Evolutionary conservation across 2,113 vertebrate genomes (phyloP).

Genomic region (Oryzias curvinotus): DNA sequence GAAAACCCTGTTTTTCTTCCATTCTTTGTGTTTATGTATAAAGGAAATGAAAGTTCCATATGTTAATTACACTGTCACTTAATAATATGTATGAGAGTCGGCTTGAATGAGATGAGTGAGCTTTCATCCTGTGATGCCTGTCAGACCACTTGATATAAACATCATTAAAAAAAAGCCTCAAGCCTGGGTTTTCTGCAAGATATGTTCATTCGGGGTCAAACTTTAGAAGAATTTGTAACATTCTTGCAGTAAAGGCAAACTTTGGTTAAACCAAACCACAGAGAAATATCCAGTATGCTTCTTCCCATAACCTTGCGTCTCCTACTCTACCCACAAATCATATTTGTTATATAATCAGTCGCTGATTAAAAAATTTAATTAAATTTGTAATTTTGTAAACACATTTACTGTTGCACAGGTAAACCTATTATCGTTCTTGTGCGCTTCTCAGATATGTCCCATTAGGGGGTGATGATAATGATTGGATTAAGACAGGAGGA

Average conservation of each 20-base stretch:
- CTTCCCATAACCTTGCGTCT: neutral
- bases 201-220: slow-evolving; percentile 20
- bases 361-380: slow-evolving; percentile 1
- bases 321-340: slow-evolving; percentile 4
- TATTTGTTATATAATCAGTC: slow-evolving; percentile 4
- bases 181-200: slow-evolving; percentile 17
- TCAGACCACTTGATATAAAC: slow-evolving; percentile 55
- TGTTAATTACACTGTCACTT: slow-evolving; percentile 46
- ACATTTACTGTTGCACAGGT: slow-evolving; percentile 9
- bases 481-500: slow-evolving; percentile 53
- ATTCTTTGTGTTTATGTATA: slow-evolving; percentile 2
- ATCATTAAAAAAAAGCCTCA: slow-evolving; percentile 48
- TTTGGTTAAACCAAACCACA: too few species aligned
- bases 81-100: slow-evolving; percentile 53
- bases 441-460: slow-evolving; percentile 31
- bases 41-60: slow-evolving; percentile 38
- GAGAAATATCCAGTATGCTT: too few species aligned
- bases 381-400: slow-evolving; percentile 1
- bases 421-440: slow-evolving; percentile 8
- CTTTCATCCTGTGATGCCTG: slow-evolving; percentile 64
- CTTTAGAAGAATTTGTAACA: too few species aligned
- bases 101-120: slow-evolving; percentile 67
- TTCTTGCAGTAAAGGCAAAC: too few species aligned
- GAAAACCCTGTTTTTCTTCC: neutral
- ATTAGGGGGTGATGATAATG: slow-evolving; percentile 54